A percentile compares a stretch with the other conserved stretches of the same genome.
phyloP scores from a whole-genome alignment of 2,113 vertebrate species.

The Daboia siamensis region DNA sequence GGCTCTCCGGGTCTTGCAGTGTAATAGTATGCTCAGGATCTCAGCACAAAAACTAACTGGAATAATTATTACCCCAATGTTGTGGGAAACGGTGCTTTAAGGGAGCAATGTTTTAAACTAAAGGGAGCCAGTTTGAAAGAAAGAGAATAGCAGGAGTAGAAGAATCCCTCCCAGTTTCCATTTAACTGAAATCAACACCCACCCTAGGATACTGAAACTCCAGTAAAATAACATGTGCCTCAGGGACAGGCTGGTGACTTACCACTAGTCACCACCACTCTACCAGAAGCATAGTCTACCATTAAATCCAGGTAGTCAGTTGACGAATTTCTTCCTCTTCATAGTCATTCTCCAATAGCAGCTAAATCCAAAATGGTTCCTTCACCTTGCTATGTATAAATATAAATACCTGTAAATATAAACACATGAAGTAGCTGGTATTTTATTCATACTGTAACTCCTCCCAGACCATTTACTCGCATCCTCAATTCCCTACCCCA shows the following conservation, averaged over 20 bases:
- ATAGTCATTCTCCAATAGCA: not conserved
- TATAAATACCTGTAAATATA: too few relatives aligned
- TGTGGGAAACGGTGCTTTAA: not conserved
- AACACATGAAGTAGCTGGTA: not conserved
- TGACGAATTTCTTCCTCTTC: not conserved
- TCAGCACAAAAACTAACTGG: not conserved
- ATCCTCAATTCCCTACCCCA: not conserved
- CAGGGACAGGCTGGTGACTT: not conserved
- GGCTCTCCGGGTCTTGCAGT: not conserved
- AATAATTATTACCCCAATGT: not conserved
- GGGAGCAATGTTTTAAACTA: not conserved
- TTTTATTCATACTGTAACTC: not conserved
- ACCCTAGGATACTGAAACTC: not conserved
- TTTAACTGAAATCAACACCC: not conserved
- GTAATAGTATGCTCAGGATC: not conserved
- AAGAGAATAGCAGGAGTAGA: not conserved
- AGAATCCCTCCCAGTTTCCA: not conserved
- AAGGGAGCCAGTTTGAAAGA: not conserved
- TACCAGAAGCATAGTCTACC: not conserved
- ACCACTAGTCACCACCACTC: not conserved
- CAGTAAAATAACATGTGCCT: not conserved
- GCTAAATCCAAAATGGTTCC: not conserved
- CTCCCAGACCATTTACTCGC: not conserved
- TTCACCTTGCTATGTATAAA: not conserved
- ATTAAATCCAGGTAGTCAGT: not conserved